Base-by-base conservation (phyloP, 2,113 vertebrate species). In the Colinus virginianus region DNA sequence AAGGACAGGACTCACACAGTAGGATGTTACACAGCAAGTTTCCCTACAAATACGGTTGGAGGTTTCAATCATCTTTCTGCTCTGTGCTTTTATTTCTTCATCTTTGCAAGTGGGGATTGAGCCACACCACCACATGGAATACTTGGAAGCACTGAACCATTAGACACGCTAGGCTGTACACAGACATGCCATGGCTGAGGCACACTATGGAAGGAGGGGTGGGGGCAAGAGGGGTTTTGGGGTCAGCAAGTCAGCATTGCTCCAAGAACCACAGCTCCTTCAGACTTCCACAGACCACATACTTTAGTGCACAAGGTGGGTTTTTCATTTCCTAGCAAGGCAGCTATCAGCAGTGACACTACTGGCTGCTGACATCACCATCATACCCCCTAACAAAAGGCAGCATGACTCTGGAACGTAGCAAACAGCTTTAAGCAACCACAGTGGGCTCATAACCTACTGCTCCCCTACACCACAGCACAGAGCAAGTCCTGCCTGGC, bases 361-460 rank as follows among this genome's bases (percentile, higher is more conserved):
- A 26, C 55, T 56, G n/a, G 45, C 16, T 30, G 30, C n/a, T 5
- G 61, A 62, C 0, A 30, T 38, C 25, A 36, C 36, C 6, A 1
- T 26, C 38, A 14, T 4, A 56, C 66, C 9, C 61, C 17, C 11
- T 13, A 55, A 16, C 53, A 5, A 14, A 1, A 45, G 40, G 20
- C 2, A 63, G 20, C 25, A 9, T 43, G 49, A 2, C 36, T 34
- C 64, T 11, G 18, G 38, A 49, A 46, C 40, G 19, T 4, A 56
- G 12, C 28, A 13, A 34, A 23, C 6, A 0, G 20, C 13, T 30
- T 17, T 17, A 8, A 34, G 25, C 4, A 79, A 8, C 10, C 6
- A 0, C 58, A n/a, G 6, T 1, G 4, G 13, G 11, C 0, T 4
- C 19, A 17, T 21, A 16, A 61, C 30, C 30, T 43, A 6, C n/a